Evolutionary conservation across 2,797 vertebrate species (phyloP).

Genomic region (Enteromius afrohamiltoni): DNA sequence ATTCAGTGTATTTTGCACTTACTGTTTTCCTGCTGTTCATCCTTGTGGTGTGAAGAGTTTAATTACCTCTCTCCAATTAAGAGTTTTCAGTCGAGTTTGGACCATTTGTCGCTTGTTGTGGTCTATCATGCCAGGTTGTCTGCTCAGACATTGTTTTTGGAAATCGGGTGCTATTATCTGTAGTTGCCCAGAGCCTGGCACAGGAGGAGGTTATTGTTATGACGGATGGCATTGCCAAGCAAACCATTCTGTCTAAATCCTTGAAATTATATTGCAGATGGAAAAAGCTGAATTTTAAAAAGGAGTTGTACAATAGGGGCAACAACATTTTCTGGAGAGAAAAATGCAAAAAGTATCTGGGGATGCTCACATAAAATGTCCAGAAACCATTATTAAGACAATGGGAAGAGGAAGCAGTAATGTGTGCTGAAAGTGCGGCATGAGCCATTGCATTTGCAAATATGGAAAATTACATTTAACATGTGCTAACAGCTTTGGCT

Average conservation of each 20-base stretch:
- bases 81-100: slow-evolving; percentile 10
- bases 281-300: slow-evolving; percentile 40
- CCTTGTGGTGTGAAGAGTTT: slow-evolving; percentile 2
- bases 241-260: slow-evolving; percentile 50
- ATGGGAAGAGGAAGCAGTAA: slow-evolving; percentile 56
- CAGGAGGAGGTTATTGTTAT: slow-evolving; percentile 54
- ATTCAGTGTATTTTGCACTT: slow-evolving; percentile 12
- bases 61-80: slow-evolving; percentile 32
- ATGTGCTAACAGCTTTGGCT: slow-evolving; percentile 54
- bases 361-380: slow-evolving; percentile 53
- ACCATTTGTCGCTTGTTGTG: slow-evolving; percentile 14
- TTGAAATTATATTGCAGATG: slow-evolving; percentile 56
- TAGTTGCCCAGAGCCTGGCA: slow-evolving; percentile 42
- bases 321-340: slow-evolving; percentile 46
- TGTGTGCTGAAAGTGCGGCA: slow-evolving; percentile 50
- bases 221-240: slow-evolving; percentile 48
- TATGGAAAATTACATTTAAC: slow-evolving; percentile 60
- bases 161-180: slow-evolving; percentile 51
- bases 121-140: slow-evolving; percentile 35
- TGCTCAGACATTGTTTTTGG: slow-evolving; percentile 35
- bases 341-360: slow-evolving; percentile 54
- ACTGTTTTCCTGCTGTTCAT: not conserved
- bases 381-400: slow-evolving; percentile 62
- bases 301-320: slow-evolving; percentile 41
- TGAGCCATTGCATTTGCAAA: slow-evolving; percentile 60